Base-by-base conservation (phyloP, 2,888 invertebrate species). In the Trachelus iudaicus region DNA sequence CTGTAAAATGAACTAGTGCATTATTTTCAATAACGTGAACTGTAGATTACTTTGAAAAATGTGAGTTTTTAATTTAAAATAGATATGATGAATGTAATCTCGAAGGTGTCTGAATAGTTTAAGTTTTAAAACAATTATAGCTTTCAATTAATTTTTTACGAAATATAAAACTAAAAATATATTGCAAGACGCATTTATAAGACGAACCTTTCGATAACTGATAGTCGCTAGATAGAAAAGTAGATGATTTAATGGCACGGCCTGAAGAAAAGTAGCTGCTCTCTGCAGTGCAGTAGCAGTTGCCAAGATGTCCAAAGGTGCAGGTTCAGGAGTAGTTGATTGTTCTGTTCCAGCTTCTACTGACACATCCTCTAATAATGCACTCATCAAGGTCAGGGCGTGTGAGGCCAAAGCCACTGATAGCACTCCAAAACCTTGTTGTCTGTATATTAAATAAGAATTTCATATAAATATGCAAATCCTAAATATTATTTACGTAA, bases 351-450 rank as follows among this genome's bases (percentile, higher is more conserved):
- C 85, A 56, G 94, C 93, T 91, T 97, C 97, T 69, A 96, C 93
- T 75, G 96, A 95, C 56, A 97, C 94, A 92, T 97, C 97, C 73
- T 95, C 94, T 78, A 97, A 93, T 82, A 97, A 91, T 37, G 95
- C 94, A 56, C 95, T 94, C 89, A 96, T 92, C 89, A 98, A 93
- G 37, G 95, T 94, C n/a, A 98, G 93, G 79, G 97, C 96, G 82
- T 96, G 96, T 34, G 96, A 95, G 23, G 98, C 97, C 76, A 98
- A 93, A 0, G 98, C 98, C 33, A 98, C 98, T 87, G 97, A 97
- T 15, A 98, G 93, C 3, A 97, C 97, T 76, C 97, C 97, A 83
- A 98, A 96, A 56, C 97, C 96, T 92, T 97, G 97, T 92, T 96
- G 96, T 89, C 95, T 95, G 89, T 80, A 88, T 23, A 56, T 23